Conservation (phyloP, 2,888 invertebrate species). For the Cinara cedri region DNA sequence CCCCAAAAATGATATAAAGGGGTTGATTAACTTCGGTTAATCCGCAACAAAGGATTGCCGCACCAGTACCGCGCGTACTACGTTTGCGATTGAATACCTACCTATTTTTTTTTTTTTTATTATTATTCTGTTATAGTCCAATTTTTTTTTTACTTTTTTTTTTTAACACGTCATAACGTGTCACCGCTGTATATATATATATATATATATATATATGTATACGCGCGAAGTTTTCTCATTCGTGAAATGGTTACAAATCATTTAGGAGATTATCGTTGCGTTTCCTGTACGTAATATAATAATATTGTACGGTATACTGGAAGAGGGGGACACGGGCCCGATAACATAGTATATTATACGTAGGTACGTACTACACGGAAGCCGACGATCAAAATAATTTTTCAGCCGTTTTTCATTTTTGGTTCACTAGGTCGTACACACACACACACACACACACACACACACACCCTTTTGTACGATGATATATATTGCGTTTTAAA, state of each 20-base stretch:
- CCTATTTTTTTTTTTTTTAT: conserved; percentile 21
- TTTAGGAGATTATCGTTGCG: conserved; percentile 45
- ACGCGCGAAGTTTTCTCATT: conserved; percentile 45
- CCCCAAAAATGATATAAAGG: conserved; percentile 52
- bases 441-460: too few relatives aligned
- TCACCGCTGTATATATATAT: conserved; percentile 13
- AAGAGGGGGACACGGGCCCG: conserved; percentile 5
- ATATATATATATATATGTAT: too few relatives aligned
- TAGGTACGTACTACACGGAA: conserved; percentile 33
- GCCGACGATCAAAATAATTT: conserved; percentile 49
- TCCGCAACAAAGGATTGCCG: conserved; percentile 50
- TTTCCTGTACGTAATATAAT: conserved; percentile 6
- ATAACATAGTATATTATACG: too few relatives aligned
- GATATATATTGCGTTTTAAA: conserved; percentile 55
- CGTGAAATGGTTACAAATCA: conserved; percentile 57
- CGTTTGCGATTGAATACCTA: conserved; percentile 13
- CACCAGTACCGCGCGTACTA: neutral
- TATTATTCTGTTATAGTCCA: neutral
- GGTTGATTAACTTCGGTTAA: conserved; percentile 57
- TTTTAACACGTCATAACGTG: conserved; percentile 26
- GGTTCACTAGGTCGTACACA: conserved; percentile 8
- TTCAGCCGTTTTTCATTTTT: conserved; percentile 53
- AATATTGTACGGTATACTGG: neutral
- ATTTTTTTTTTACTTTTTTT: conserved; percentile 23
- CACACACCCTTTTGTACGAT: conserved; percentile 27